phyloP scores from a whole-genome alignment of 2,888 invertebrate species.

The Volucella inanis region DNA sequence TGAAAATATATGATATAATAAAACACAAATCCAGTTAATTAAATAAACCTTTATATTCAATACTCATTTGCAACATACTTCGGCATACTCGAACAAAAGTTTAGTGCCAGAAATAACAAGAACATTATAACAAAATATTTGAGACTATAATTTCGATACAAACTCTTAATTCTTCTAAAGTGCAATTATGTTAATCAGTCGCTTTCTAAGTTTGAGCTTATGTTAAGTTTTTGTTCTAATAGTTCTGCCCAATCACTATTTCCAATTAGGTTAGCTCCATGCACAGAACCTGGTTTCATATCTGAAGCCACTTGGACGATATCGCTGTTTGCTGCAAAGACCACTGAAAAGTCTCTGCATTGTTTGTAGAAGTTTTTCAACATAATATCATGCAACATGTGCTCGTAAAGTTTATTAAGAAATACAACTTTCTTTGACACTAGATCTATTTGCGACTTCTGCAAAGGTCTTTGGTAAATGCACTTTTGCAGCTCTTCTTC shows the following conservation, averaged over 20 bases:
- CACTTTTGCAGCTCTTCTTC: constrained; percentile 33
- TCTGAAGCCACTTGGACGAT: constrained; percentile 76
- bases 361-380: constrained; percentile 77
- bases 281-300: constrained; percentile 75
- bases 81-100: too few species aligned
- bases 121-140: too few species aligned
- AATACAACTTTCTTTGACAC: constrained; percentile 76
- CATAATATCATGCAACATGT: constrained; percentile 78
- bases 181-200: neutral
- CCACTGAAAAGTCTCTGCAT: constrained; percentile 76
- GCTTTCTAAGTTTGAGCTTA: neutral
- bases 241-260: constrained; percentile 72
- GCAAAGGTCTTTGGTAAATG: constrained; percentile 76
- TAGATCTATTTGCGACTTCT: constrained; percentile 52
- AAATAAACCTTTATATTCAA: too few species aligned
- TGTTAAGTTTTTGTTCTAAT: constrained; percentile 29
- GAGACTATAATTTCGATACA: neutral
- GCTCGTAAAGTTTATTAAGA: constrained; percentile 77
- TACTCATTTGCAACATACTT: too few species aligned
- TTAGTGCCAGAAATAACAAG: too few species aligned
- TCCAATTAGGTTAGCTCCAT: constrained; percentile 75
- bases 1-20: too few species aligned
- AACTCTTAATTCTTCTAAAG: neutral
- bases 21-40: too few species aligned
- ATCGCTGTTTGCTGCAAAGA: constrained; percentile 76